Conservation (phyloP, 2,888 invertebrate species). For the Sthenelais limicola region DNA sequence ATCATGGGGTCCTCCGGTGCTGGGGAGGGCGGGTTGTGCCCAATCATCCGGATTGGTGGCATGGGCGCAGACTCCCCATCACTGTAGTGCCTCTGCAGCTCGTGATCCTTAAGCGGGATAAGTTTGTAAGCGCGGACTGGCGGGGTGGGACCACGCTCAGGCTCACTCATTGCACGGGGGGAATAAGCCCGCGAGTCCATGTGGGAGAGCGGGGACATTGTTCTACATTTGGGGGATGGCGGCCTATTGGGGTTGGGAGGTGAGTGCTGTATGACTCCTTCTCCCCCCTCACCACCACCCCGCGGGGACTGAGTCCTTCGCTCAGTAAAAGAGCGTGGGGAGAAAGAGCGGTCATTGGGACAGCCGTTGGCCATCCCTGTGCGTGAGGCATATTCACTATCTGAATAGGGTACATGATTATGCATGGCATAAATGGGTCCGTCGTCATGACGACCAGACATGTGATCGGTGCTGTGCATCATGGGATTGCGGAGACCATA, state of each 20-base stretch:
- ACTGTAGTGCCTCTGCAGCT: constrained; percentile 49
- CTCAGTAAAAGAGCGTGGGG: constrained; percentile 23
- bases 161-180: constrained; percentile 52
- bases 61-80: constrained; percentile 55
- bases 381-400: constrained; percentile 37
- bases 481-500: not conserved
- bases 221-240: constrained; percentile 49
- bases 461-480: constrained; percentile 31
- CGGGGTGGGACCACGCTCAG: constrained; percentile 57
- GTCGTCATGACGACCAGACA: not conserved
- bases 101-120: constrained; percentile 49
- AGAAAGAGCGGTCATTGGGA: constrained; percentile 28
- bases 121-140: constrained; percentile 52
- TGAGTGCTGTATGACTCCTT: not conserved
- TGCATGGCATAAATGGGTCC: constrained; percentile 19
- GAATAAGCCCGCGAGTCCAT: constrained; percentile 41
- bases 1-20: constrained; percentile 62
- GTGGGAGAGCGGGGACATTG: constrained; percentile 47
- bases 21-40: constrained; percentile 52
- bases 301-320: constrained; percentile 33
- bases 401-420: constrained; percentile 36
- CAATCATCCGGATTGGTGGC: constrained; percentile 51
- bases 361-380: not conserved
- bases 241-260: constrained; percentile 50
- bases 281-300: not conserved